These are phyloP conservation scores for Bradypodion pumilum DNA, from an alignment of 2,797 vertebrate species.

Conservation along the genomic window DNA sequence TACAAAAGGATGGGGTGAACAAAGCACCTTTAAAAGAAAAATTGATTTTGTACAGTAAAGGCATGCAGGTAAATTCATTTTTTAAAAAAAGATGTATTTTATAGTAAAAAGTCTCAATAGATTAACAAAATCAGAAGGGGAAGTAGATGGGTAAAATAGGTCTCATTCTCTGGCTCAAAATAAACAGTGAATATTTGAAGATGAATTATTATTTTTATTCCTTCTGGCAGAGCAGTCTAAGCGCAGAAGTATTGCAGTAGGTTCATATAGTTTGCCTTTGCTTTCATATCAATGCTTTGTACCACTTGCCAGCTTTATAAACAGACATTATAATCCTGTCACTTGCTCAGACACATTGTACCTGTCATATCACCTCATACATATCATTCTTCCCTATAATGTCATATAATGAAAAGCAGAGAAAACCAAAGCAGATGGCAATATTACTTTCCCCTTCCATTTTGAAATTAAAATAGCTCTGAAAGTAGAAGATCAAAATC, in stretches of 20 bases:
- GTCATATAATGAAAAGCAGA: conserved; percentile 8
- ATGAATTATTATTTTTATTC: conserved; percentile 24
- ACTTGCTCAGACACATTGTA: conserved; percentile 1
- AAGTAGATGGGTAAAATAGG: not conserved
- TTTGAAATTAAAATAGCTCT: conserved; percentile 11
- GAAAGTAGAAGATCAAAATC: not conserved
- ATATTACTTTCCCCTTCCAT: not conserved
- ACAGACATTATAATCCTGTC: conserved; percentile 12
- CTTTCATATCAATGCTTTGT: not conserved
- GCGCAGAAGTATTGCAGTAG: conserved; percentile 10
- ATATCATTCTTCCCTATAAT: conserved; percentile 4
- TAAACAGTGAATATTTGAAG: not conserved
- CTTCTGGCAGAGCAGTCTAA: conserved; percentile 4
- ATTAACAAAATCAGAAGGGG: not conserved
- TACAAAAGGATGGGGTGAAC: not conserved
- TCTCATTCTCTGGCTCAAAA: not conserved
- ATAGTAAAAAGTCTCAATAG: not conserved
- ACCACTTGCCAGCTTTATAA: conserved; percentile 23
- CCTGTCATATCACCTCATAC: not conserved
- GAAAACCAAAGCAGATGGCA: conserved; percentile 13
- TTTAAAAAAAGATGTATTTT: not conserved
- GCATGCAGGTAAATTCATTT: not conserved
- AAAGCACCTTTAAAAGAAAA: not conserved
- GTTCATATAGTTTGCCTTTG: not conserved
- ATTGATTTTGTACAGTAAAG: not conserved